These are phyloP conservation scores for Leucoma salicis DNA, from an alignment of 2,888 invertebrate genomes.

Conservation along the genomic window DNA sequence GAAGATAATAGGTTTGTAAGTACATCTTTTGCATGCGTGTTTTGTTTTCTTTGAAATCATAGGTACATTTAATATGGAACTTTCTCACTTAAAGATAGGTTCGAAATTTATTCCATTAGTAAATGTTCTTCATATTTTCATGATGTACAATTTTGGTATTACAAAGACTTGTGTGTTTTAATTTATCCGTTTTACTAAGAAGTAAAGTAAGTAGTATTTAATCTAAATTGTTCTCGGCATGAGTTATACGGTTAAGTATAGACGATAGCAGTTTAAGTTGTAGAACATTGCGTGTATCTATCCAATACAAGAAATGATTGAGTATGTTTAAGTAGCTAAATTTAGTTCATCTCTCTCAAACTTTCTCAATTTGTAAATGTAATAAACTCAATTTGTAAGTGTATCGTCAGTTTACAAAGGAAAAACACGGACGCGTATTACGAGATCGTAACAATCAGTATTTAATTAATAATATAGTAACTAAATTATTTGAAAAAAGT, in stretches of 20 bases:
- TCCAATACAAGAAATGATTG: constrained; percentile 24
- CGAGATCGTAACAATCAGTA: constrained; percentile 18
- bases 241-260: constrained; percentile 8
- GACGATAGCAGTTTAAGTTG: constrained; percentile 24
- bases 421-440: constrained; percentile 24
- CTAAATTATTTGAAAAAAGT: constrained; percentile 15
- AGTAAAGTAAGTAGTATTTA: constrained; percentile 2
- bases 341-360: constrained; percentile 21
- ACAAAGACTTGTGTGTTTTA: constrained; percentile 2
- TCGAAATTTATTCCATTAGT: neutral
- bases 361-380: constrained; percentile 35
- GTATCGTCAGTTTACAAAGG: constrained; percentile 28
- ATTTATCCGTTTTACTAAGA: constrained; percentile 1
- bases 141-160: neutral
- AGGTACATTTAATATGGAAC: constrained; percentile 6
- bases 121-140: neutral
- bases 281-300: constrained; percentile 20
- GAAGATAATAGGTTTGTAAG: constrained; percentile 25
- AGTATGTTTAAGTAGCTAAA: constrained; percentile 24
- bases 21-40: constrained; percentile 19
- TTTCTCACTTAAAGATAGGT: constrained; percentile 8
- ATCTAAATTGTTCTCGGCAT: constrained; percentile 7
- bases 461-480: constrained; percentile 21
- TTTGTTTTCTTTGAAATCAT: constrained; percentile 9
- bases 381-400: too few relatives aligned